Evolutionary conservation across 2,888 invertebrate genomes (phyloP).

Genomic region (Ochropleura plecta): DNA sequence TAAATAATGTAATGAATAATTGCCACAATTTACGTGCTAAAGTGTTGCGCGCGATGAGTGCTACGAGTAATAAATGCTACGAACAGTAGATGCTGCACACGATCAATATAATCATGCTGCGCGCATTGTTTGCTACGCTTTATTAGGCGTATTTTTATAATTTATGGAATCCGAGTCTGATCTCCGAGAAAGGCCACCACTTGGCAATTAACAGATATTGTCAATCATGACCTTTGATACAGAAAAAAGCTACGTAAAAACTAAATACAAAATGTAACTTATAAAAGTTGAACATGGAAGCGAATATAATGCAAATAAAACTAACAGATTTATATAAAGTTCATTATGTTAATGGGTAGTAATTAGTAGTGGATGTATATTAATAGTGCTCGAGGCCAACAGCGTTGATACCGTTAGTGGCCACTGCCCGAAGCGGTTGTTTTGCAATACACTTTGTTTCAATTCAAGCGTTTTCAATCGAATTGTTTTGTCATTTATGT

Average conservation of each 20-base stretch:
- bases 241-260: neutral
- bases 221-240: neutral
- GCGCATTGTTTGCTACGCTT: neutral
- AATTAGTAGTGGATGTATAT: conserved; percentile 51
- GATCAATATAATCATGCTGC: neutral
- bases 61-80: neutral
- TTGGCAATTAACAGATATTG: neutral
- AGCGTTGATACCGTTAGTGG: conserved; percentile 12
- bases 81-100: neutral
- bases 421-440: neutral
- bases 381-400: conserved; percentile 45
- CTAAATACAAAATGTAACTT: neutral
- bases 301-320: conserved; percentile 33
- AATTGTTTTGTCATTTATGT: conserved; percentile 3
- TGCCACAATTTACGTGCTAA: neutral
- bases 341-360: conserved; percentile 43
- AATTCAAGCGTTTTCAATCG: conserved; percentile 13
- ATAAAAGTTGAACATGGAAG: conserved; percentile 24
- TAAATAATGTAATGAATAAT: neutral
- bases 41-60: neutral
- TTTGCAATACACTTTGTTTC: conserved; percentile 27
- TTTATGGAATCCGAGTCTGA: neutral
- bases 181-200: neutral
- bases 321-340: conserved; percentile 37
- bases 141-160: neutral